Base-by-base conservation (phyloP, 23 tunicate species). In the Ciona savignyi region DNA sequence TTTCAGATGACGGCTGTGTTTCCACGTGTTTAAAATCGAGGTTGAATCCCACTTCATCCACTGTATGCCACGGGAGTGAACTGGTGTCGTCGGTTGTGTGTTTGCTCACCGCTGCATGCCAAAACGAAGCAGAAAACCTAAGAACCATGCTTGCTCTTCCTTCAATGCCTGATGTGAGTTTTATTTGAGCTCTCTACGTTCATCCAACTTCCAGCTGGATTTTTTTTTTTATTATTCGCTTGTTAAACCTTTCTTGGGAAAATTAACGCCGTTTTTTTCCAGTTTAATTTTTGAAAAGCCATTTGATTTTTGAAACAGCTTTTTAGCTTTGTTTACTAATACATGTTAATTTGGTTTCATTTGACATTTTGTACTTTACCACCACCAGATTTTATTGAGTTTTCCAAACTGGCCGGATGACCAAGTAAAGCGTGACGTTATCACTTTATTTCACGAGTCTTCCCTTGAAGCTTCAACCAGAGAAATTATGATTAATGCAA, bases 371-470 rank as follows among this genome's bases (percentile, higher is more conserved):
- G n/a, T n/a, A n/a, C n/a, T n/a, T n/a, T n/a, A n/a, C n/a, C n/a
- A n/a, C n/a, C n/a, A n/a, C n/a, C n/a, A 87, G 79, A 71, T 87
- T 23, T 48, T 87, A 33, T 32, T 70, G 32, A 87, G 67, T 65
- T 81, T 81, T 60, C 62, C 81, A 20, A 69, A 64, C 2, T 83
- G 86, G 71, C 34, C 74, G 6, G 83, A 87, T 2, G 85, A 81
- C 30, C 86, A 76, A 65, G 79, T 87, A 3, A 87, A 87, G 33
- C 78, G 73, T 2, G 63, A 32, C 1, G 70, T 77, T 25, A 71
- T 87, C 63, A 25, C 51, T 27, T 81, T 77, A 29, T 76, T 87
- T 68, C 75, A 83, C 66, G 95, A 87, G 60, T 69, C 70, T 65
- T 85, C 95, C 11, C 62, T 85, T 0, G 60, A 78, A 64, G 69